Percentiles rank a stretch among this genome's conserved stretches.
These are phyloP conservation scores for Ischnus inquisitorius DNA, from an alignment of 2,888 invertebrate species.

Conservation along the genomic window DNA sequence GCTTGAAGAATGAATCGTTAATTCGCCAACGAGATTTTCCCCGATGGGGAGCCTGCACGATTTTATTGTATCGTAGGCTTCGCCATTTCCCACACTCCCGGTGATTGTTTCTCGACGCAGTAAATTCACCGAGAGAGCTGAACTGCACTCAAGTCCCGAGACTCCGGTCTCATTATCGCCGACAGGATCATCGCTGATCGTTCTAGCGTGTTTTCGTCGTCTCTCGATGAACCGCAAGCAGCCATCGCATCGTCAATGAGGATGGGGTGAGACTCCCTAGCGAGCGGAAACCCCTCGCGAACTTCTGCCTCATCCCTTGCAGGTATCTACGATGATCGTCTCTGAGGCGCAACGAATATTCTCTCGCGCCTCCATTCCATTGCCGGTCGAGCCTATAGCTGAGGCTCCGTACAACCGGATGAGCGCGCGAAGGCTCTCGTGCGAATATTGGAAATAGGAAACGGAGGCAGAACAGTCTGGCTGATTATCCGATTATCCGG, in stretches of 20 bases:
- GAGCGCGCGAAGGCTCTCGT: slow-evolving; percentile 21
- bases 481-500: slow-evolving; percentile 84
- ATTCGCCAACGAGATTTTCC: not conserved
- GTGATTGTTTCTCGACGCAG: slow-evolving; percentile 36
- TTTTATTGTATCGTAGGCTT: slow-evolving; percentile 34
- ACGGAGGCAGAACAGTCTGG: slow-evolving; percentile 82
- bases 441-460: slow-evolving; percentile 81
- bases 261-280: slow-evolving; percentile 28
- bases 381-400: slow-evolving; percentile 48
- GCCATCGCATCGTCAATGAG: slow-evolving; percentile 38
- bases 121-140: slow-evolving; percentile 43
- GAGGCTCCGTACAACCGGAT: not conserved
- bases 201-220: slow-evolving; percentile 44
- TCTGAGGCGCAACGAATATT: slow-evolving; percentile 24
- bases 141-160: slow-evolving; percentile 13
- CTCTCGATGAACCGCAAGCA: slow-evolving; percentile 28
- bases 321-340: not conserved
- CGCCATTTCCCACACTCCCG: slow-evolving; percentile 19
- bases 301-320: not conserved
- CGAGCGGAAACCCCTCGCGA: slow-evolving; percentile 56
- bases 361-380: slow-evolving; percentile 22
- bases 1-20: not conserved
- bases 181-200: slow-evolving; percentile 63
- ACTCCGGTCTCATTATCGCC: slow-evolving; percentile 61
- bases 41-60: slow-evolving; percentile 13